Evolutionary conservation across 2,113 vertebrate species (phyloP).

Genomic region (Manacus vitellinus): DNA sequence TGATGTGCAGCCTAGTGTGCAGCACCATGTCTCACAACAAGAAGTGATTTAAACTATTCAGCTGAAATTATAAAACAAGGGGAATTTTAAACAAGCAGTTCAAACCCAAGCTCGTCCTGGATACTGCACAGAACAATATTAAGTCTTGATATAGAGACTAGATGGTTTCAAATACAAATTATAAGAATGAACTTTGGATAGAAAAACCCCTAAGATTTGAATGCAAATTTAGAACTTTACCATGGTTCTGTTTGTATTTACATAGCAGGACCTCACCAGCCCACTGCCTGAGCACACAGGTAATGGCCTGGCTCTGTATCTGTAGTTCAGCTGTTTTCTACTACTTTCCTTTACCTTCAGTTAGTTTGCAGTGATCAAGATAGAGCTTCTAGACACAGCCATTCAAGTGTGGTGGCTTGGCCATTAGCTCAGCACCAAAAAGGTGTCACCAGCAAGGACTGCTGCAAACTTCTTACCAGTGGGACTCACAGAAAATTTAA

Average conservation of each 20-base stretch:
- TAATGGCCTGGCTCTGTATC: neutral
- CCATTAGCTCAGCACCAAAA: neutral
- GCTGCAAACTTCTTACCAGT: neutral
- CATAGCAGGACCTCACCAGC: neutral
- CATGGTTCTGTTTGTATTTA: neutral
- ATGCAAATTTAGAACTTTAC: neutral
- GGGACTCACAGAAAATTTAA: neutral
- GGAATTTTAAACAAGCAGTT: neutral
- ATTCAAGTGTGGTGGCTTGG: neutral
- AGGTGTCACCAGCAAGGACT: neutral
- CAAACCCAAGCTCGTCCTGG: neutral
- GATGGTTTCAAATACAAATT: neutral
- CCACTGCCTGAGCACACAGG: neutral
- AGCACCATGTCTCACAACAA: neutral
- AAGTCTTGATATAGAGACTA: neutral
- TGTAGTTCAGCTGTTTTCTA: neutral
- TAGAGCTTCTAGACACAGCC: neutral
- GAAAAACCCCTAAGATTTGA: neutral
- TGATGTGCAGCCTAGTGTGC: neutral
- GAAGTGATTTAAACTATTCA: constrained; percentile 7
- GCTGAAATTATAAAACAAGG: constrained; percentile 14
- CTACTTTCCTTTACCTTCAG: neutral
- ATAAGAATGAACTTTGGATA: neutral
- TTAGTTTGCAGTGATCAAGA: neutral
- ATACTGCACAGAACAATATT: neutral